Evolutionary conservation across 2,888 invertebrate genomes (phyloP), one percentile per base, ranked within the genome.

Genomic region (Drosophila fungiperda): DNA sequence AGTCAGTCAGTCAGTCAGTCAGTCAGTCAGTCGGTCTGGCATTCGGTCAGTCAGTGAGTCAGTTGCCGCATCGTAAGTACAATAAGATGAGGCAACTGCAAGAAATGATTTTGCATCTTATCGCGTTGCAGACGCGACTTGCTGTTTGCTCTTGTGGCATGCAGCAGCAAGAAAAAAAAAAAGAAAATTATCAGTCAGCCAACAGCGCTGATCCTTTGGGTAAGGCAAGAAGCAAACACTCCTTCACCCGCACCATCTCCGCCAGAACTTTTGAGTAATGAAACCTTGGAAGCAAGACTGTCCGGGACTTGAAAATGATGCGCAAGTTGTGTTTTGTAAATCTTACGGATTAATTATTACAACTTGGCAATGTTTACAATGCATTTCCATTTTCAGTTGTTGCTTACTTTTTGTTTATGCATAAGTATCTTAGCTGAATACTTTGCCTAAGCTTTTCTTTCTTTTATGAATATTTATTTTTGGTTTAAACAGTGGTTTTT

Each of bases 291-390:
- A n/a, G 36, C 15, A n/a, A 12, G 40, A 32, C 33, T 38, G 36
- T n/a, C 45, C 53, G 59, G 55, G 52, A 40, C 64, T 61, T 35
- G 48, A 73, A 73, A 83, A 78, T 85, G 85, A 79, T 79, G 80
- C 73, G 64, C 60, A 75, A 76, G 80, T 83, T 85, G 68, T 79
- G 80, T 80, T 85, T 78, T 83, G 90, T 73, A 90, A 90, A 90
- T 90, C 89, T 79, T 76, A 76, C 78, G 90, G 90, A 90, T 90
- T 90, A 90, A 90, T 90, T 89, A 90, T 88, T 90, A 85, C 87
- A 86, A 84, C 85, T 89, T 77, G 82, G 82, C 82, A 74, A 78
- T 87, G 88, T 84, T 87, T 89, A 80, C 87, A 83, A 83, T 80
- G 83, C 76, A 85, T 83, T 80, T 55, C 38, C 26, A 38, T 55